Conservation (phyloP, 2,113 vertebrate genomes). For the Bambusicola thoracicus region DNA sequence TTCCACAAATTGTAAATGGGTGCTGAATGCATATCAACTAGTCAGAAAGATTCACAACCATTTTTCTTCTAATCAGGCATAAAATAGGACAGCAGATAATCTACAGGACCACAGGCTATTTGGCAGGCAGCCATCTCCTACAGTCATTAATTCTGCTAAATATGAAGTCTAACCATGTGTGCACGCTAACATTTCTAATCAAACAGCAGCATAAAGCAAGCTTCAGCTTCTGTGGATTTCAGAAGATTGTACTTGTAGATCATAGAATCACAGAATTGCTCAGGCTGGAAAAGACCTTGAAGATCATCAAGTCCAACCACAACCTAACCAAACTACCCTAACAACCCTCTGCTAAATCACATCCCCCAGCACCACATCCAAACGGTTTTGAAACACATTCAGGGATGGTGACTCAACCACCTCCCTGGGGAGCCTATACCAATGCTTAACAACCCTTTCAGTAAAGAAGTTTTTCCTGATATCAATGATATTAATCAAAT, state of each 20-base stretch:
- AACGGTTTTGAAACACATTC: no score
- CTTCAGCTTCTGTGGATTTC: not conserved
- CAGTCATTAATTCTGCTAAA: not conserved
- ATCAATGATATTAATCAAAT: no score
- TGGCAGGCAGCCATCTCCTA: conserved; percentile 32
- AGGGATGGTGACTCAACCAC: no score
- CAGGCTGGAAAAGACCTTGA: no score
- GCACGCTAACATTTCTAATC: not conserved
- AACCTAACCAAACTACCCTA: no score
- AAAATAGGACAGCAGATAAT: conserved; percentile 27
- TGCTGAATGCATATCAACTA: not conserved
- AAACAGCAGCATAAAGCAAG: not conserved
- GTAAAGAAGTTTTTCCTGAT: no score
- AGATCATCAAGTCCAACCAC: no score
- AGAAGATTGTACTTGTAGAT: not conserved
- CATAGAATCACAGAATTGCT: no score
- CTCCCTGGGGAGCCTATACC: no score
- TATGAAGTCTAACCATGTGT: not conserved
- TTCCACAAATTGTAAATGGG: not conserved
- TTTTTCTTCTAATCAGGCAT: conserved; percentile 14
- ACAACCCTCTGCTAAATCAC: no score
- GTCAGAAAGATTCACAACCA: not conserved
- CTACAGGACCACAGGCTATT: conserved; percentile 10
- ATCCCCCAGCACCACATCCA: no score
- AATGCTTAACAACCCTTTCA: no score